These are phyloP conservation scores for Trichogramma dendrolimi DNA, from an alignment of 2,888 invertebrate genomes.

Conservation along the genomic window DNA sequence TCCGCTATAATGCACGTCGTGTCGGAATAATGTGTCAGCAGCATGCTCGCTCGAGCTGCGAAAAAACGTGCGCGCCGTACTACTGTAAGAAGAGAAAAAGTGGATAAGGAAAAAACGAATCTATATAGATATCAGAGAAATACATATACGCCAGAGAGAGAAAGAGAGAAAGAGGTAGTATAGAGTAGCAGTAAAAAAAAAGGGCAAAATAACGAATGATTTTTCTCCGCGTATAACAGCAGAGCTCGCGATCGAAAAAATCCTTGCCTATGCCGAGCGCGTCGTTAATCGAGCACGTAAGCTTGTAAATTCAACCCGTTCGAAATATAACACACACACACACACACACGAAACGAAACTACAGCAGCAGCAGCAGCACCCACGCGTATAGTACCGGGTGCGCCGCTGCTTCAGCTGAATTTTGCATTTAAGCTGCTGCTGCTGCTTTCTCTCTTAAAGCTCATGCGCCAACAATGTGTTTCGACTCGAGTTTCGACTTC, in stretches of 20 bases:
- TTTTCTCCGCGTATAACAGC: background rate
- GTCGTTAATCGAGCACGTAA: conserved; percentile 26
- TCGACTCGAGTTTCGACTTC: too few relatives aligned
- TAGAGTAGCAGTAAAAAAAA: background rate
- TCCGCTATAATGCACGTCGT: background rate
- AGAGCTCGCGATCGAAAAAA: conserved; percentile 13
- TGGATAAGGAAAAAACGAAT: too few relatives aligned
- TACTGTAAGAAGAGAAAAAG: too few relatives aligned
- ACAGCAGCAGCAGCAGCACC: too few relatives aligned
- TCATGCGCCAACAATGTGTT: too few relatives aligned
- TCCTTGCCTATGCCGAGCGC: conserved; percentile 21
- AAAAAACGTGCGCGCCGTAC: background rate
- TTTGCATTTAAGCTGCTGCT: background rate
- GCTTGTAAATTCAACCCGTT: conserved; percentile 20
- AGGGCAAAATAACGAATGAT: background rate
- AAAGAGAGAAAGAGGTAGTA: background rate
- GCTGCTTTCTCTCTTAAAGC: background rate
- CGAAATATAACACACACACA: too few relatives aligned
- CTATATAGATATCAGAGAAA: background rate
- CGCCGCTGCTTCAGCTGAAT: too few relatives aligned
- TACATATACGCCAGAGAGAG: background rate
- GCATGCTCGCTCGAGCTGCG: background rate
- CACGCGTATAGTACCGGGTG: too few relatives aligned
- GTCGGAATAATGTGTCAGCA: background rate
- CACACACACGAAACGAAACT: too few relatives aligned